Evolutionary conservation across 1,140 invertebrate genomes (phyloP).

Genomic region (Carcinoscorpius rotundicauda): DNA sequence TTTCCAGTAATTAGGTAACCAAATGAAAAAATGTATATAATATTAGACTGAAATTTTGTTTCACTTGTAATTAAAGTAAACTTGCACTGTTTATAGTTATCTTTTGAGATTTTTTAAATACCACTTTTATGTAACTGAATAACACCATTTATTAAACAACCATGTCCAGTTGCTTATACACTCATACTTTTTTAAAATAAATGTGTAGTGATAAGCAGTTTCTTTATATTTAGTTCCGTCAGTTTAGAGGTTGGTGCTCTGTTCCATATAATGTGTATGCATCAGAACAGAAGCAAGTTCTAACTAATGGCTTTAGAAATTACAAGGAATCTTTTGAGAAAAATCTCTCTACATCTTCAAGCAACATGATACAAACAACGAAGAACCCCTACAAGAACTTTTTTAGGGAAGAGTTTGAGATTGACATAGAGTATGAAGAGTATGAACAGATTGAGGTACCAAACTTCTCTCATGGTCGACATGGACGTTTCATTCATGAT

Average conservation of each 20-base stretch:
- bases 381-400: constrained; percentile 27
- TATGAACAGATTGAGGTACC: constrained; percentile 68
- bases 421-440: constrained; percentile 50
- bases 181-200: constrained; percentile 5
- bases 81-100: constrained; percentile 8
- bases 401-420: constrained; percentile 62
- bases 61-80: constrained; percentile 1
- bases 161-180: neutral
- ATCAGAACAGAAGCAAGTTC: constrained; percentile 14
- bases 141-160: neutral
- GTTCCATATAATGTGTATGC: constrained; percentile 43
- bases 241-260: constrained; percentile 51
- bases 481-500: constrained; percentile 75
- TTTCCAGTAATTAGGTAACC: too few relatives aligned
- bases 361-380: constrained; percentile 14
- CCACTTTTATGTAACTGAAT: constrained; percentile 13
- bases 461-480: constrained; percentile 57
- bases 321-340: neutral
- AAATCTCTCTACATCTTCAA: too few relatives aligned
- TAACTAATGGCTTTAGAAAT: constrained; percentile 6
- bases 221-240: constrained; percentile 36
- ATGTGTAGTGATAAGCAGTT: neutral
- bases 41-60: neutral
- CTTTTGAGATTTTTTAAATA: constrained; percentile 16
- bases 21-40: too few relatives aligned